Conservation (phyloP, 2,797 vertebrate species). For the Clarias pachynema region DNA sequence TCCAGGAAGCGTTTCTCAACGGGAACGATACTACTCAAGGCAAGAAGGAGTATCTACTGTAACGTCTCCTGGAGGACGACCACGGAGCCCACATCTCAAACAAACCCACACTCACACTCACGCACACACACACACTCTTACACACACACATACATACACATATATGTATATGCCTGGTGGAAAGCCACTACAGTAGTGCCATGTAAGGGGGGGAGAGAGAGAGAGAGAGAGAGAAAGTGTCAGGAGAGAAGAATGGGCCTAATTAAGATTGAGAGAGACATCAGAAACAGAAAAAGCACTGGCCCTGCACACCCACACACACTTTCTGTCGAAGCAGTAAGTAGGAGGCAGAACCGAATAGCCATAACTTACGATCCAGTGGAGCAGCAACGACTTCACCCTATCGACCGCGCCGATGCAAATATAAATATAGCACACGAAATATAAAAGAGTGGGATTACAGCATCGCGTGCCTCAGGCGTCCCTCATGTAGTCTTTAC, state of each 20-base stretch:
- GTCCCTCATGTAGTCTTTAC: constrained; percentile 8
- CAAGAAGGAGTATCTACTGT: constrained; percentile 91
- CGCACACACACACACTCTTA: constrained; percentile 38
- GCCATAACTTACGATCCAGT: not conserved
- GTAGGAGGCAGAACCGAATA: constrained; percentile 1
- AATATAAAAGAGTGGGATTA: not conserved
- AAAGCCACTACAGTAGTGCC: constrained; percentile 70
- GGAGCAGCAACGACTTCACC: constrained; percentile 67
- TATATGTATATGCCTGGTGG: constrained; percentile 54
- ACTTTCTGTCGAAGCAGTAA: constrained; percentile 2
- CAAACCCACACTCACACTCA: constrained; percentile 39
- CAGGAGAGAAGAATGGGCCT: not conserved
- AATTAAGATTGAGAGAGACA: constrained; percentile 18
- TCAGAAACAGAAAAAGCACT: not conserved
- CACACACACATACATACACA: constrained; percentile 49
- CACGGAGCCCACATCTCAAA: constrained; percentile 57
- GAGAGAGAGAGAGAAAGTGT: constrained; percentile 45
- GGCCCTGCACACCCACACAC: constrained; percentile 18
- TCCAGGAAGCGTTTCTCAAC: constrained; percentile 92
- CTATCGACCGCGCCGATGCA: not conserved
- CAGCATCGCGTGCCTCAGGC: not conserved
- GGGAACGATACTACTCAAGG: constrained; percentile 89
- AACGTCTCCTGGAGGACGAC: constrained; percentile 63
- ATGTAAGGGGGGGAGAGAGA: constrained; percentile 62
- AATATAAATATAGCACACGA: not conserved